Evolutionary conservation across 2,113 vertebrate species (phyloP), one percentile per base, ranked within the genome.

Genomic region (Scortum barcoo): DNA sequence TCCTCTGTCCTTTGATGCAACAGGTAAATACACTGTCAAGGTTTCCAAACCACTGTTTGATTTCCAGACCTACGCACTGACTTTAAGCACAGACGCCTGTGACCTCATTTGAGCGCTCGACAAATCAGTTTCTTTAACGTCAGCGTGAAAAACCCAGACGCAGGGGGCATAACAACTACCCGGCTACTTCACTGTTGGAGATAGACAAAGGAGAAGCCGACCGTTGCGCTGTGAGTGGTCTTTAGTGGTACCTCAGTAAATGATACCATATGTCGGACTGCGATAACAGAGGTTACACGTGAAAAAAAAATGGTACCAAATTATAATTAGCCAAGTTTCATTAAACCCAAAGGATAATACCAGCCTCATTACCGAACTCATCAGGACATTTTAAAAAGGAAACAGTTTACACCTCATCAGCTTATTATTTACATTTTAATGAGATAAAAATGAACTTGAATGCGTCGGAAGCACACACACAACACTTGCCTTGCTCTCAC

Each of bases 81-180:
- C 72, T 81, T 94, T 86, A 93, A 93, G 78, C 36, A 74, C 88
- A 89, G 83, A 75, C 44, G 73, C 70, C 56, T 69, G 88, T 94
- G 93, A 94, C 93, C 93, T 95, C 93, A 93, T 81, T 86, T 50
- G 66, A 24, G n/a, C 8, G 36, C 42, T 87, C 76, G 63, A 50
- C 90, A 87, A 90, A 61, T 91, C 84, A 81, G 87, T 57, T 72
- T 76, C 72, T 75, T 75, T n/a, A 57, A 88, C 79, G 84, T 91
- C 91, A 88, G 72, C 14, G 66, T 53, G 63, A 76, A 85, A 89
- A 75, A n/a, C n/a, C 44, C 79, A 58, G 78, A 72, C 24, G 63
- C 48, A 28, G 11, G 11, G 13, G 58, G 57, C 44, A 33, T 16
- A 73, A 66, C 46, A 61, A 58, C 58, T 42, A 70, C 71, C 51